Conservation (phyloP, 2,113 vertebrate species). For the Phalacrocorax aristotelis region DNA sequence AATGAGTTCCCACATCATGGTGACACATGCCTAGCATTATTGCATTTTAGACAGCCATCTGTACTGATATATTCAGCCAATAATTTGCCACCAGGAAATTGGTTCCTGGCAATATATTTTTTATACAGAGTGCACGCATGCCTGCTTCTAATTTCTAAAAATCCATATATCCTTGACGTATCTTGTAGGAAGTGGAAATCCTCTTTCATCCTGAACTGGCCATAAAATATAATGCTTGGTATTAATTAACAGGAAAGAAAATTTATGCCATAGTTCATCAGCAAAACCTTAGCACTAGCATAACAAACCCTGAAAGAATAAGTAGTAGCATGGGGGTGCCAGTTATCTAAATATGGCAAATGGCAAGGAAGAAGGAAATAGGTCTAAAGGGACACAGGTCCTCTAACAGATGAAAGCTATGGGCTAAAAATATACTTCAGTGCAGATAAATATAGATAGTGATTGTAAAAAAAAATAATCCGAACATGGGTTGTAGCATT, state of each 20-base stretch:
- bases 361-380: neutral
- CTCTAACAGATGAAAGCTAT: neutral
- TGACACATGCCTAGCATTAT: constrained; percentile 64
- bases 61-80: constrained; percentile 64
- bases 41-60: constrained; percentile 68
- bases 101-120: constrained; percentile 60
- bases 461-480: constrained; percentile 5
- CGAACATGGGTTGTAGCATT: neutral
- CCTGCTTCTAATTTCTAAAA: constrained; percentile 55
- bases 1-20: constrained; percentile 63
- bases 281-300: neutral
- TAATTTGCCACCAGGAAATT: constrained; percentile 62
- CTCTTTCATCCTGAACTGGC: neutral
- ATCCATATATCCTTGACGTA: constrained; percentile 29
- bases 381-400: constrained; percentile 12
- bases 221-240: neutral
- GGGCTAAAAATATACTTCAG: constrained; percentile 12
- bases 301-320: neutral
- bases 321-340: neutral
- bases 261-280: constrained; percentile 9
- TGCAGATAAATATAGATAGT: constrained; percentile 25
- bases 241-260: constrained; percentile 30
- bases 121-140: constrained; percentile 35
- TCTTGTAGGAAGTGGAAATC: constrained; percentile 17
- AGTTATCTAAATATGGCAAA: constrained; percentile 18